Conservation (phyloP, 2,888 invertebrate genomes). For the Apeira syringaria region DNA sequence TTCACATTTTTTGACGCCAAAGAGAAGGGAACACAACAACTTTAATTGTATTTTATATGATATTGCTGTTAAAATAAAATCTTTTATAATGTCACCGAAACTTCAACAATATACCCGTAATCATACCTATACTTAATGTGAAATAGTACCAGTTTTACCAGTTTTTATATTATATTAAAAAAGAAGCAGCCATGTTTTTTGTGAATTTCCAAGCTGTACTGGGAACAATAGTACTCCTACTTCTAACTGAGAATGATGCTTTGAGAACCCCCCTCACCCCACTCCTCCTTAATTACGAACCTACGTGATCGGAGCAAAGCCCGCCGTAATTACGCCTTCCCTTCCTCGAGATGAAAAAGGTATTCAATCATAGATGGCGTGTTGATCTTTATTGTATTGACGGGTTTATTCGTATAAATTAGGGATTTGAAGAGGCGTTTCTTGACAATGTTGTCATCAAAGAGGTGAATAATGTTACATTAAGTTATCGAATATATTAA, state of each 20-base stretch:
- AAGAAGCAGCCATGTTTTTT: neutral
- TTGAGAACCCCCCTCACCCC: neutral
- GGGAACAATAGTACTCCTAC: neutral
- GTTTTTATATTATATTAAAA: too few species aligned
- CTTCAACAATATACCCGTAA: too few species aligned
- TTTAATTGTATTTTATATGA: too few species aligned
- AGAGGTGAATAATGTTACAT: too few species aligned
- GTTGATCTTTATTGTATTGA: neutral
- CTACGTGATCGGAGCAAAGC: conserved; percentile 30
- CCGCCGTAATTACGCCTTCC: conserved; percentile 29
- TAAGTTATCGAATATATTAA: too few species aligned
- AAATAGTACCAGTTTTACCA: too few species aligned
- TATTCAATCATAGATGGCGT: conserved; percentile 27
- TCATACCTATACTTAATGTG: too few species aligned
- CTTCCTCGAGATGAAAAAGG: conserved; percentile 21
- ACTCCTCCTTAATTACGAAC: conserved; percentile 17
- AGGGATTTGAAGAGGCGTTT: neutral
- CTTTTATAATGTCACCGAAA: too few species aligned
- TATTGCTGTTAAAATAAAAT: too few species aligned
- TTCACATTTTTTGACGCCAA: too few species aligned
- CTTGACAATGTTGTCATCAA: too few species aligned
- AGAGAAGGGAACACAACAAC: too few species aligned
- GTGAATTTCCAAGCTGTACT: neutral
- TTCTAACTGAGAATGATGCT: neutral
- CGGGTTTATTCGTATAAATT: neutral